These are phyloP conservation scores for Triplophysa bombifrons DNA, from an alignment of 2,797 vertebrate species.

Conservation along the genomic window DNA sequence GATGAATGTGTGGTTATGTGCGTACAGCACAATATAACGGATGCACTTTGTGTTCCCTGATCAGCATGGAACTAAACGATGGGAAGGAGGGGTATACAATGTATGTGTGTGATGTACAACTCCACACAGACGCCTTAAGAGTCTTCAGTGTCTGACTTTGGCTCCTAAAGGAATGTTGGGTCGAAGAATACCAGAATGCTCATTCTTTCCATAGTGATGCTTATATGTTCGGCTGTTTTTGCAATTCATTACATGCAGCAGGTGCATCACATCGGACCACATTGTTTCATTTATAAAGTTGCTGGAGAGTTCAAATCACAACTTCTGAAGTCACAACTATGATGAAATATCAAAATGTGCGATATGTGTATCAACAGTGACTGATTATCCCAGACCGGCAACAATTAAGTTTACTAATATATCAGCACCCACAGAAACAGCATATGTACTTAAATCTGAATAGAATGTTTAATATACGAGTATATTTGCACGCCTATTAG, in stretches of 20 bases:
- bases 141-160: constrained; percentile 34
- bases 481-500: constrained; percentile 15
- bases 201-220: constrained; percentile 24
- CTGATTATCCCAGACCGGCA: neutral
- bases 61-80: constrained; percentile 22
- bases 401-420: constrained; percentile 11
- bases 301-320: constrained; percentile 27
- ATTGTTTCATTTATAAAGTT: neutral
- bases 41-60: constrained; percentile 43
- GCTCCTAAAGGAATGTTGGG: constrained; percentile 49
- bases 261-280: neutral
- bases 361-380: constrained; percentile 27
- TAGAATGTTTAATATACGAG: constrained; percentile 53
- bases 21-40: constrained; percentile 3
- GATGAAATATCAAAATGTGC: constrained; percentile 35
- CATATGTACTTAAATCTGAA: constrained; percentile 66
- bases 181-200: constrained; percentile 46
- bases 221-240: constrained; percentile 1
- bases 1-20: constrained; percentile 43
- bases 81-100: constrained; percentile 11
- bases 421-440: constrained; percentile 46
- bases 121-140: constrained; percentile 7
- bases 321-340: constrained; percentile 18
- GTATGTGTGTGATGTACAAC: neutral
- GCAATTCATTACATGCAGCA: neutral